Evolutionary conservation across 2,797 vertebrate genomes (phyloP).

Genomic region (Rhinella marina): DNA sequence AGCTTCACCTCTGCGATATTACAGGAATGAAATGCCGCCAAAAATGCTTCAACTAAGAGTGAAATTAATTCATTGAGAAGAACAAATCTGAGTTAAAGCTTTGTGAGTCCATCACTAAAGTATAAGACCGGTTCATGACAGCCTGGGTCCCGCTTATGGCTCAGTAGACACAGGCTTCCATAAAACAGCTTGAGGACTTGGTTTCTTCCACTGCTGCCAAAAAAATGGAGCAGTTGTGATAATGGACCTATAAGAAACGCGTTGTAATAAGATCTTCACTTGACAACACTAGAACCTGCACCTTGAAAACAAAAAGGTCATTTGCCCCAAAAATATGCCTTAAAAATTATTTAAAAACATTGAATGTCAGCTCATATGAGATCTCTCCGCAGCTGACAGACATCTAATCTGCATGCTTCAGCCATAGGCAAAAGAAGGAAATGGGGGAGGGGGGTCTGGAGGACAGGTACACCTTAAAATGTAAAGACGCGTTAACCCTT

Average conservation of each 20-base stretch:
- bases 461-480: slow-evolving; percentile 18
- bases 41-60: background rate
- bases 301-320: slow-evolving; percentile 2
- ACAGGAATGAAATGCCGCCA: too few species aligned
- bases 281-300: background rate
- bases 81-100: background rate
- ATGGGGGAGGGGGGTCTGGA: background rate
- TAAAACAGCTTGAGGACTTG: background rate
- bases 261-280: background rate
- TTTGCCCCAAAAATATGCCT: background rate
- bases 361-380: slow-evolving; percentile 10
- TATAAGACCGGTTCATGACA: background rate
- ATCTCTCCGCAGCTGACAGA: slow-evolving; percentile 12
- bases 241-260: background rate
- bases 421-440: background rate
- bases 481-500: slow-evolving; percentile 11
- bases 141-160: background rate
- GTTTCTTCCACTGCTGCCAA: background rate
- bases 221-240: background rate
- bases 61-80: background rate
- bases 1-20: too few species aligned
- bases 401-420: slow-evolving; percentile 20
- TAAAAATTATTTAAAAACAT: slow-evolving; percentile 20
- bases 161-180: background rate
- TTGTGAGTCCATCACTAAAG: background rate